Conservation (phyloP, 2,797 vertebrate genomes). For the Cygnus olor region DNA sequence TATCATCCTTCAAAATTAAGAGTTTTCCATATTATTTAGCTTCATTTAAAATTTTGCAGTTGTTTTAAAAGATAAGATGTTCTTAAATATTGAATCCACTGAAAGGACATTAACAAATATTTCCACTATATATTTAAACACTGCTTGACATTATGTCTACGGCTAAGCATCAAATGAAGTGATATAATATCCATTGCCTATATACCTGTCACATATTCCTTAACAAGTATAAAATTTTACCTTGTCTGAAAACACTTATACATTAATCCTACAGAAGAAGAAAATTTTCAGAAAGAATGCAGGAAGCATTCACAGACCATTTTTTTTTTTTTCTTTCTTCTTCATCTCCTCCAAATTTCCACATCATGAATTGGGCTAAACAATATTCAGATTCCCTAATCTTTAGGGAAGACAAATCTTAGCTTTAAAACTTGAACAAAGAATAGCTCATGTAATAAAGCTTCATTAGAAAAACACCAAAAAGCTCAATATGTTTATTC, state of each 20-base stretch:
- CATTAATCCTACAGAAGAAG: accelerated
- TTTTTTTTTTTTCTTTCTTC: not conserved
- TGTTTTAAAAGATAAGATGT: not conserved
- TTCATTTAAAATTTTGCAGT: not conserved
- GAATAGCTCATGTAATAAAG: not conserved
- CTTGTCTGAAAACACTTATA: not conserved
- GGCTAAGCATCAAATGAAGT: not conserved
- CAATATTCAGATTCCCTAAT: not conserved
- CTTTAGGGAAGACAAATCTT: not conserved
- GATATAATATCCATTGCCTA: not conserved
- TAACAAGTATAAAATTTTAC: not conserved
- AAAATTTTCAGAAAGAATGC: not conserved
- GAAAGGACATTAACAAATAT: not conserved
- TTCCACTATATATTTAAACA: not conserved
- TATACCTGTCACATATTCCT: not conserved
- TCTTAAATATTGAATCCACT: not conserved
- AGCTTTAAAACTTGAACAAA: not conserved
- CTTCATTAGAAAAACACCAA: not conserved
- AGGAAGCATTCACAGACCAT: not conserved
- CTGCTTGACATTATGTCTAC: not conserved
- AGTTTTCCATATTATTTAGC: not conserved
- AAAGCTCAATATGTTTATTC: not conserved
- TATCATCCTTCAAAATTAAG: not conserved
- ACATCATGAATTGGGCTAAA: not conserved
- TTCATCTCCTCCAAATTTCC: not conserved